These are phyloP conservation scores for Andricus grossulariae DNA, from an alignment of 1,140 invertebrate genomes.

Conservation along the genomic window DNA sequence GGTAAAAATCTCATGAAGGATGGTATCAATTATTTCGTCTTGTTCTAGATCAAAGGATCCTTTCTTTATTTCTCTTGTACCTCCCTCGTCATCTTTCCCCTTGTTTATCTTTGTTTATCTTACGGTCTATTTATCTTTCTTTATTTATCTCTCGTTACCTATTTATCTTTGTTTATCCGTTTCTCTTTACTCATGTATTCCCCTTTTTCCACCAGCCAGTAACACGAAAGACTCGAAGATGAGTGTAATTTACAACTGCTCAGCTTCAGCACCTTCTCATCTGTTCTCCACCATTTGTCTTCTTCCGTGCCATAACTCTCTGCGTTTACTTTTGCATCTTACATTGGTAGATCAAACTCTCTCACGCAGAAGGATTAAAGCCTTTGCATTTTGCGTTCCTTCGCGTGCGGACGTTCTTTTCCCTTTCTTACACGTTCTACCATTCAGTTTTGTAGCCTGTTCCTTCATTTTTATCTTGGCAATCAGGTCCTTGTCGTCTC, in stretches of 20 bases:
- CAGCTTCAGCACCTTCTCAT: slow-evolving; percentile 20
- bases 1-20: too few species aligned
- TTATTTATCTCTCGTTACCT: background rate
- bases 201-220: background rate
- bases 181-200: background rate
- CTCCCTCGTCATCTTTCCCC: background rate
- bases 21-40: slow-evolving; percentile 31
- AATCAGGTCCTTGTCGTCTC: background rate
- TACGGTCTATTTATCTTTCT: slow-evolving; percentile 4
- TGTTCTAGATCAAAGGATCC: slow-evolving; percentile 28
- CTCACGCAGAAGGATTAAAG: background rate
- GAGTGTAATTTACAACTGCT: slow-evolving; percentile 25
- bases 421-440: background rate
- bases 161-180: slow-evolving; percentile 1
- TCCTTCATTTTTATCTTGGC: background rate
- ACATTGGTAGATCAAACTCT: background rate
- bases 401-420: background rate
- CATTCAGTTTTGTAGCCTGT: slow-evolving; percentile 10
- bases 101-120: background rate
- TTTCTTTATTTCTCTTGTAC: background rate
- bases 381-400: background rate
- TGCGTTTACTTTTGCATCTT: background rate
- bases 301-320: background rate
- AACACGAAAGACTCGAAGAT: background rate
- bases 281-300: slow-evolving; percentile 19